Evolutionary conservation across 2,113 vertebrate species (phyloP), one percentile per base, ranked within the genome.

Genomic region (Rhinogobius similis): DNA sequence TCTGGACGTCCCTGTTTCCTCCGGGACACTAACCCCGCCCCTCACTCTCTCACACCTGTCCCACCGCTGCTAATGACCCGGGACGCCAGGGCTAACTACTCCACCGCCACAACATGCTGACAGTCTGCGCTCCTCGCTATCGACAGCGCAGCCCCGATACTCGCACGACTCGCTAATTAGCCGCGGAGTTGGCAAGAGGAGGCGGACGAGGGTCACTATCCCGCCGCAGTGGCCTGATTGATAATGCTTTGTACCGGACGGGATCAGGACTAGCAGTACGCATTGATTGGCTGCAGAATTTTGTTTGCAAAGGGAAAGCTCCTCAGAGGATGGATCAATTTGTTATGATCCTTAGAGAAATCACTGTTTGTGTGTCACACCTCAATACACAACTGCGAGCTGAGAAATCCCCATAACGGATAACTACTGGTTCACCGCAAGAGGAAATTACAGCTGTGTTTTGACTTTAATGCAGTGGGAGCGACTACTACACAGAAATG

Each of bases 311-410:
- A 58, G 70, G 24, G 75, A 65, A 48, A 69, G 26, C 32, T 68
- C 53, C 72, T 78, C 50, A 43, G 75, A 80, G 72, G 69, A 66
- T 14, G 58, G 64, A 83, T 88, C 86, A 76, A 78, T 89, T 65
- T 79, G 75, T 79, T 82, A 71, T 73, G 83, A 87, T 84, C 81
- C 81, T 78, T 72, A 52, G 85, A 87, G 82, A 87, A 86, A 88
- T 87, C 83, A 70, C 67, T 72, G 76, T 65, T 61, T 63, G 73
- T 78, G 68, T 74, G 77, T 84, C 84, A 82, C 82, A 77, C 72
- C 46, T 77, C 8, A 27, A 76, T 53, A 78, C 76, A 50, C 58
- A 20, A 12, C 75, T 44, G 66, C 75, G 76, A 58, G 61, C 78
- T 85, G 43, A 61, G 65, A 81, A 82, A 83, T 73, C 73, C 50